Evolutionary conservation across 2,888 invertebrate genomes (phyloP).

Genomic region (Heteropelma amictum): DNA sequence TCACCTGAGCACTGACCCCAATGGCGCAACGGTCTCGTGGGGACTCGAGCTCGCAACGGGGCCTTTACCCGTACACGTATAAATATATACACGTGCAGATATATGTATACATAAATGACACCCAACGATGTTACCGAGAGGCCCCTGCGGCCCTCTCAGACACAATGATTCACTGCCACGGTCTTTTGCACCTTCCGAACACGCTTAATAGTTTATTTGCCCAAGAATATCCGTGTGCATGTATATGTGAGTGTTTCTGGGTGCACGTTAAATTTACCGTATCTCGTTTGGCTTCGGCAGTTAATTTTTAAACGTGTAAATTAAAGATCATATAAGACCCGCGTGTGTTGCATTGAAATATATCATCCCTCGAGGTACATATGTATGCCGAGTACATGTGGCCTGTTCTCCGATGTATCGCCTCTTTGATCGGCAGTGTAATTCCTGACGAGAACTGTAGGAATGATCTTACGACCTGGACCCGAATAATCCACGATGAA

Average conservation of each 20-base stretch:
- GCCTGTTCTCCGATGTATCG: too few species aligned
- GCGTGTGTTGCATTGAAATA: conserved; percentile 16
- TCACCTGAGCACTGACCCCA: conserved; percentile 67
- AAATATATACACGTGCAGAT: conserved; percentile 4
- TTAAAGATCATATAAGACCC: conserved; percentile 2
- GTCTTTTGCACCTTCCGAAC: conserved; percentile 7
- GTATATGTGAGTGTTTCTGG: too few species aligned
- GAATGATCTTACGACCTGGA: conserved; percentile 39
- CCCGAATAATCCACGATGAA: conserved; percentile 4
- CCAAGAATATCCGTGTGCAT: conserved; percentile 11
- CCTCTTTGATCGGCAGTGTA: conserved; percentile 4
- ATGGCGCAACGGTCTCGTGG: conserved; percentile 49
- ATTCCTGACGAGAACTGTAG: conserved; percentile 25
- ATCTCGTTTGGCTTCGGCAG: conserved; percentile 19
- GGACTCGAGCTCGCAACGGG: conserved; percentile 39
- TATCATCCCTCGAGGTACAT: conserved; percentile 25
- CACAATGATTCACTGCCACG: conserved; percentile 47
- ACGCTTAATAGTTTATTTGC: conserved; percentile 48
- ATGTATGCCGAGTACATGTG: too few species aligned
- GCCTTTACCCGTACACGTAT: conserved; percentile 3
- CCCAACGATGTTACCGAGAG: conserved; percentile 25
- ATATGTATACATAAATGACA: conserved; percentile 28
- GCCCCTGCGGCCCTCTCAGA: conserved; percentile 29
- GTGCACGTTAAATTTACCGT: too few species aligned
- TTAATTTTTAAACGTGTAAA: conserved; percentile 26